Conservation (phyloP, 2,113 vertebrate species). For the Meriones unguiculatus region DNA sequence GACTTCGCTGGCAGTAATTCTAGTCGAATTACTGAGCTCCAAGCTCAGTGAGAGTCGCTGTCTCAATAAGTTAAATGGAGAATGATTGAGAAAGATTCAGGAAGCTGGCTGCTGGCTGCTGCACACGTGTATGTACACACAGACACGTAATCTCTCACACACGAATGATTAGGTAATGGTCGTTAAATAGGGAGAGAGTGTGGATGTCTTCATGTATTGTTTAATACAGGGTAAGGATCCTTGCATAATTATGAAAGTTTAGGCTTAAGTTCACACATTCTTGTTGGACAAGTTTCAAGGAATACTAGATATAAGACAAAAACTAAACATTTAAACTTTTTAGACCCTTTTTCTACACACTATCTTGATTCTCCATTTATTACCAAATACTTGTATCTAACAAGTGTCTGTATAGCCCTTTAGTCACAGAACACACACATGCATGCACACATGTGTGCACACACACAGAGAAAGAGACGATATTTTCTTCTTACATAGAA, state of each 20-base stretch:
- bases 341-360: too few species aligned
- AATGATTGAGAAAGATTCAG: too few species aligned
- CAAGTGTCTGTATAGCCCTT: neutral
- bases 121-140: neutral
- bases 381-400: neutral
- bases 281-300: neutral
- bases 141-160: neutral
- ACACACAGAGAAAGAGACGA: neutral
- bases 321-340: neutral
- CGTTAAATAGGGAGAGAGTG: neutral
- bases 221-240: neutral
- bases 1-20: neutral
- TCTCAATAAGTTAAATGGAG: neutral
- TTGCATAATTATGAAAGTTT: neutral
- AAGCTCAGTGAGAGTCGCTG: neutral
- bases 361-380: neutral
- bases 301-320: neutral
- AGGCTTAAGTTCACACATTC: neutral
- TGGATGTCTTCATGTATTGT: neutral
- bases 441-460: neutral
- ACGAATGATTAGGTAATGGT: neutral
- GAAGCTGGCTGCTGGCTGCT: too few species aligned
- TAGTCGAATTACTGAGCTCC: neutral
- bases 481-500: neutral
- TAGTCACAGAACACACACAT: neutral